Conservation (phyloP, 2,888 invertebrate genomes). For the Nemotelus pantherinus region DNA sequence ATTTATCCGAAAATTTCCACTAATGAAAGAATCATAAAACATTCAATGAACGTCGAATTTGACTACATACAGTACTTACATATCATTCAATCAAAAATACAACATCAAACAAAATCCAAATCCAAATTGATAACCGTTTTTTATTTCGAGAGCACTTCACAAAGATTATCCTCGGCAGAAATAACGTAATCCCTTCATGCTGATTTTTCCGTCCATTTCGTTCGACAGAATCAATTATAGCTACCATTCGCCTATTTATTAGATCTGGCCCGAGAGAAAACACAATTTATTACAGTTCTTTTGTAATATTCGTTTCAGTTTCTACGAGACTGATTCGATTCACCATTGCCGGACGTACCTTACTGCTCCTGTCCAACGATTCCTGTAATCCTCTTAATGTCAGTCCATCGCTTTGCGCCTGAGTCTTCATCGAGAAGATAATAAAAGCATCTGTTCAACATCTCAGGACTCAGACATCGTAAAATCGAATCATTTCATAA, state of each 20-base stretch:
- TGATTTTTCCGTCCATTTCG: background rate
- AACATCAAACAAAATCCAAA: too few species aligned
- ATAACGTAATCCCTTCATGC: background rate
- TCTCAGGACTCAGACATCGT: conserved; percentile 36
- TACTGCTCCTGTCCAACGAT: conserved; percentile 21
- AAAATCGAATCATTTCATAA: conserved; percentile 39
- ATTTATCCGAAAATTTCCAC: too few species aligned
- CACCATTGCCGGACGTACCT: conserved; percentile 1
- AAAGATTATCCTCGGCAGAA: too few species aligned
- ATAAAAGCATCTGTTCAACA: conserved; percentile 37
- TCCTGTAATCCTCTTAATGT: conserved; percentile 37
- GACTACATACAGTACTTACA: too few species aligned
- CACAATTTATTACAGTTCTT: conserved; percentile 36
- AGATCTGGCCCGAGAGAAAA: conserved; percentile 25
- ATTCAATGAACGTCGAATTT: too few species aligned
- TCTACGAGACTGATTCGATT: conserved; percentile 27
- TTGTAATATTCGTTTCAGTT: conserved; percentile 31
- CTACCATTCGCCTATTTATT: conserved; percentile 12
- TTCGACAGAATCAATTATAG: conserved; percentile 18
- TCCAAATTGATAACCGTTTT: too few species aligned
- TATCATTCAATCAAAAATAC: too few species aligned
- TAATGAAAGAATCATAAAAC: too few species aligned
- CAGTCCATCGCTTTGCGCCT: conserved; percentile 26
- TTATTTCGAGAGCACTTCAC: too few species aligned
- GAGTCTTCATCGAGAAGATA: conserved; percentile 11